phyloP scores from a whole-genome alignment of 2,797 vertebrate genomes.

The Sardinella longiceps region DNA sequence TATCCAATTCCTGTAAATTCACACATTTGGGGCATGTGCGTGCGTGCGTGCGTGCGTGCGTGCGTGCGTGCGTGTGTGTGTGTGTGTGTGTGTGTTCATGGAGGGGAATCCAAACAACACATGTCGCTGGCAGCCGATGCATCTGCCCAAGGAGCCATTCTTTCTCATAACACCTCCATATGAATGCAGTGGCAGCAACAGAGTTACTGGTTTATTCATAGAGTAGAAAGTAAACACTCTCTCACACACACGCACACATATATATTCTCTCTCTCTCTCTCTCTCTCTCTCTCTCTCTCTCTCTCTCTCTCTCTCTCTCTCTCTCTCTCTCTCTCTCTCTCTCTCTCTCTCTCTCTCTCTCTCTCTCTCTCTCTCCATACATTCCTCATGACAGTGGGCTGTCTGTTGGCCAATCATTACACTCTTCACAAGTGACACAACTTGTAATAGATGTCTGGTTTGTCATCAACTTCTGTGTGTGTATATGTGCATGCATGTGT shows the following conservation, averaged over 20 bases:
- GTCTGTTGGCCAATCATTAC: too few species aligned
- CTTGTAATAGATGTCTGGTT: neutral
- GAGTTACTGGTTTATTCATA: neutral
- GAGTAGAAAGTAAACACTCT: neutral
- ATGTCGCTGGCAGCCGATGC: neutral
- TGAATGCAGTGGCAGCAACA: neutral
- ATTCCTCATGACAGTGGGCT: slow-evolving; percentile 24
- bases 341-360: too few species aligned
- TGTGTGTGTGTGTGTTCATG: slow-evolving; percentile 8
- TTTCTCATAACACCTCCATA: neutral
- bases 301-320: too few species aligned
- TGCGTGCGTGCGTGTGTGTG: neutral
- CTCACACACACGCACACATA: neutral
- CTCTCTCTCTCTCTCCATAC: too few species aligned
- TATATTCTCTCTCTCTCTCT: too few species aligned
- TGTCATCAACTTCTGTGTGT: too few species aligned
- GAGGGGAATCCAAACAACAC: neutral
- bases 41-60: neutral
- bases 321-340: too few species aligned
- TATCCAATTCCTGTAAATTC: neutral
- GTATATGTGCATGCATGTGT: too few species aligned
- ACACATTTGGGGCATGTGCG: neutral
- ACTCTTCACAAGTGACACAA: too few species aligned
- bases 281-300: too few species aligned
- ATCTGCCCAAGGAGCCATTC: neutral